Conservation (phyloP, 2,113 vertebrate genomes). For the Hydrochoerus hydrochaeris region DNA sequence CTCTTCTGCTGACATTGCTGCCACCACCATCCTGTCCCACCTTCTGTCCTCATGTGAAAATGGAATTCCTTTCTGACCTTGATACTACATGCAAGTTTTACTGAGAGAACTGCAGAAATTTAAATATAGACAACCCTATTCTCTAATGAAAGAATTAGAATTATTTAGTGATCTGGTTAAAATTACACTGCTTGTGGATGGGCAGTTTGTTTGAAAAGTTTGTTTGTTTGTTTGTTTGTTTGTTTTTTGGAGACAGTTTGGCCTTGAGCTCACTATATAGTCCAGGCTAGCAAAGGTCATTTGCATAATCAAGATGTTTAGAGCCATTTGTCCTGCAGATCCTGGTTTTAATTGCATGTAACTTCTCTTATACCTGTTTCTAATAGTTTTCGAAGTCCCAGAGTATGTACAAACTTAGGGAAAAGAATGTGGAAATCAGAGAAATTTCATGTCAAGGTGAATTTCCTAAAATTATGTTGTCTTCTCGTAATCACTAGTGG, state of each 20-base stretch:
- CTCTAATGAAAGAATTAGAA: constrained; percentile 15
- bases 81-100: background rate
- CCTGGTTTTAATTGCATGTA: background rate
- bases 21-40: background rate
- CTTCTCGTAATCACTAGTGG: constrained; percentile 6
- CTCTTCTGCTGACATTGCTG: background rate
- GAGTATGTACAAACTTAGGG: background rate
- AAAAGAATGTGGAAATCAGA: background rate
- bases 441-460: constrained; percentile 27
- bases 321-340: background rate
- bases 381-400: constrained; percentile 9
- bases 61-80: background rate
- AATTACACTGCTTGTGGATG: background rate
- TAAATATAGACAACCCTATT: background rate
- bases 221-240: background rate
- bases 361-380: background rate
- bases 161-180: background rate
- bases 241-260: background rate
- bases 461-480: background rate
- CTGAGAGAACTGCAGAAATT: constrained; percentile 23
- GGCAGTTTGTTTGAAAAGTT: constrained; percentile 16
- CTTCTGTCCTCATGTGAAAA: background rate
- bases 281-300: background rate
- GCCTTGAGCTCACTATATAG: background rate
- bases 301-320: background rate